phyloP scores from a whole-genome alignment of 2,113 vertebrate genomes.

The Anolis carolinensis region DNA sequence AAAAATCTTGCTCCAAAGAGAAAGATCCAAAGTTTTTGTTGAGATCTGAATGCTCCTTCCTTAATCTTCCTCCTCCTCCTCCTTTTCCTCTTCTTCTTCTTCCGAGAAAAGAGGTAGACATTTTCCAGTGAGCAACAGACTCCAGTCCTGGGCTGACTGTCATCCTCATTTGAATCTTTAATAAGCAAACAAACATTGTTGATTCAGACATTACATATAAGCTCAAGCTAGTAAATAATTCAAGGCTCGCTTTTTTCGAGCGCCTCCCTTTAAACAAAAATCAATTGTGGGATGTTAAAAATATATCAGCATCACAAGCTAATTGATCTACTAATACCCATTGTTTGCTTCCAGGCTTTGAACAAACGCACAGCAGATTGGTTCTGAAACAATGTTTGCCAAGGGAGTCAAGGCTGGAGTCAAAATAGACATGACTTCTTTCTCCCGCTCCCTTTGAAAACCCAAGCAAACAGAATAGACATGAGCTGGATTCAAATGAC shows the following conservation, averaged over 20 bases:
- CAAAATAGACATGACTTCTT: not conserved
- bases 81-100: too few relatives aligned
- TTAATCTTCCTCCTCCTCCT: too few relatives aligned
- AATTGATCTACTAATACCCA: constrained; percentile 62
- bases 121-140: not conserved
- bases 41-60: too few relatives aligned
- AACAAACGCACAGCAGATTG: constrained; percentile 60
- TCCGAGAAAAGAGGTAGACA: too few relatives aligned
- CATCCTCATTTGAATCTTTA: constrained; percentile 45
- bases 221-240: constrained; percentile 62
- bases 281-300: constrained; percentile 58
- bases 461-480: not conserved
- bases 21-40: too few relatives aligned
- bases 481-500: not conserved
- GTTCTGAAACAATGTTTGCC: not conserved
- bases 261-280: constrained; percentile 41
- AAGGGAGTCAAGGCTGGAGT: not conserved
- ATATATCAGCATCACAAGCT: constrained; percentile 61
- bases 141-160: constrained; percentile 24
- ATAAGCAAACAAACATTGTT: constrained; percentile 53
- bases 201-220: constrained; percentile 49
- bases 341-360: constrained; percentile 60
- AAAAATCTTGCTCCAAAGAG: not conserved
- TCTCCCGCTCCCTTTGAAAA: not conserved
- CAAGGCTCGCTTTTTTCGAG: constrained; percentile 66